Conservation (phyloP, 2,113 vertebrate species). For the Butastur rufipennis region DNA sequence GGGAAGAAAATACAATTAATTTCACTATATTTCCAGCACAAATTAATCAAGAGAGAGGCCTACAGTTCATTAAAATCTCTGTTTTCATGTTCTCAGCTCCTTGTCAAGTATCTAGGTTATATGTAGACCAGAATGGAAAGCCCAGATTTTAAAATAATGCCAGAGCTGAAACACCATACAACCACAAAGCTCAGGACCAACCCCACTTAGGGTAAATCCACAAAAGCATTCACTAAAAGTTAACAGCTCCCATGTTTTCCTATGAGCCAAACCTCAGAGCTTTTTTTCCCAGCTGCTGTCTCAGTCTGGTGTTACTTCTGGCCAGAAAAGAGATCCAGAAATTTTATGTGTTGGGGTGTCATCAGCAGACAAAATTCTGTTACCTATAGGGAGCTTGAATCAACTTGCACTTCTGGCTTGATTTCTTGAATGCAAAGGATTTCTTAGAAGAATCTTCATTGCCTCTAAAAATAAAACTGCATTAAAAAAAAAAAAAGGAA, state of each 20-base stretch:
- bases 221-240: not conserved
- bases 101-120: not conserved
- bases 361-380: not conserved
- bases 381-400: not conserved
- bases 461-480: not conserved
- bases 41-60: conserved; percentile 31
- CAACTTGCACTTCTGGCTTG: not conserved
- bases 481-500: not conserved
- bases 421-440: not conserved
- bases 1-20: conserved; percentile 54
- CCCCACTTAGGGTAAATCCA: not conserved
- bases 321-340: conserved; percentile 7
- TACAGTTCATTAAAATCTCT: conserved; percentile 5
- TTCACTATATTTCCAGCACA: not conserved
- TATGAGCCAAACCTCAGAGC: not conserved
- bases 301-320: not conserved
- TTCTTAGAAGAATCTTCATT: not conserved
- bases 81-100: not conserved
- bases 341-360: not conserved
- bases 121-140: not conserved
- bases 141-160: not conserved
- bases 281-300: not conserved
- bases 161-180: not conserved
- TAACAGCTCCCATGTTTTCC: not conserved
- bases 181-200: not conserved